Percentiles rank a stretch among this genome's conserved stretches.
phyloP scores from a whole-genome alignment of 2,113 vertebrate species.

The Probosciger aterrimus region DNA sequence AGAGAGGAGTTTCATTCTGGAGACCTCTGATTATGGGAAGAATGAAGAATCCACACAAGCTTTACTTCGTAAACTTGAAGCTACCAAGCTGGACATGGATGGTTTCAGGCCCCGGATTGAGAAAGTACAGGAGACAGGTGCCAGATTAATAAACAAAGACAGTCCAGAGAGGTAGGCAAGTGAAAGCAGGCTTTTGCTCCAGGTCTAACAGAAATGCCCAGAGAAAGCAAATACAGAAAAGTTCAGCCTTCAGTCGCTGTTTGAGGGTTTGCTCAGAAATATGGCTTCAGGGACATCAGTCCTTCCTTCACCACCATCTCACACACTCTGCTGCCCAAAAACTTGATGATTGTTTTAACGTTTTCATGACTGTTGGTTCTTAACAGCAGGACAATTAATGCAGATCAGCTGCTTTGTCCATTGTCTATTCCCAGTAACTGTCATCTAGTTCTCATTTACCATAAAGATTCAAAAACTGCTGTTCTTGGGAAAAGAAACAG shows the following conservation, averaged over 20 bases:
- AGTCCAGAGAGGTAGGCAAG: slow-evolving; percentile 79
- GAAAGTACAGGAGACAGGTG: slow-evolving; percentile 73
- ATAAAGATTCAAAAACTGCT: not conserved
- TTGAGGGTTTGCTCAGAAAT: not conserved
- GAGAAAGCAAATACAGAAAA: not conserved
- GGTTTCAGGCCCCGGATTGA: slow-evolving; percentile 68
- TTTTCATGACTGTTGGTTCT: not conserved
- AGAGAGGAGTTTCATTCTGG: slow-evolving; percentile 71
- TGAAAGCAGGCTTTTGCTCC: not conserved
- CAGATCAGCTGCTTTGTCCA: not conserved
- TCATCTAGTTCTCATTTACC: not conserved
- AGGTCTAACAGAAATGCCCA: not conserved
- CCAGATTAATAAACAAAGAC: slow-evolving; percentile 66
- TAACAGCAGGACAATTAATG: not conserved
- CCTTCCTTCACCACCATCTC: not conserved
- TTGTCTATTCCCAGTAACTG: not conserved
- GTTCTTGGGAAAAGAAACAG: not conserved
- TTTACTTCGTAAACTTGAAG: slow-evolving; percentile 79
- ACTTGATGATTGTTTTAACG: not conserved
- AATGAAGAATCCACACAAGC: slow-evolving; percentile 78
- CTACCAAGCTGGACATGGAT: slow-evolving; percentile 79
- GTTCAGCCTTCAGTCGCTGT: not conserved
- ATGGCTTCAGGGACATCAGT: not conserved
- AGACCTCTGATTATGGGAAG: slow-evolving; percentile 78
- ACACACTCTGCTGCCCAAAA: not conserved